Conservation (phyloP, 2,113 vertebrate species). For the Ceuthmochares aereus region DNA sequence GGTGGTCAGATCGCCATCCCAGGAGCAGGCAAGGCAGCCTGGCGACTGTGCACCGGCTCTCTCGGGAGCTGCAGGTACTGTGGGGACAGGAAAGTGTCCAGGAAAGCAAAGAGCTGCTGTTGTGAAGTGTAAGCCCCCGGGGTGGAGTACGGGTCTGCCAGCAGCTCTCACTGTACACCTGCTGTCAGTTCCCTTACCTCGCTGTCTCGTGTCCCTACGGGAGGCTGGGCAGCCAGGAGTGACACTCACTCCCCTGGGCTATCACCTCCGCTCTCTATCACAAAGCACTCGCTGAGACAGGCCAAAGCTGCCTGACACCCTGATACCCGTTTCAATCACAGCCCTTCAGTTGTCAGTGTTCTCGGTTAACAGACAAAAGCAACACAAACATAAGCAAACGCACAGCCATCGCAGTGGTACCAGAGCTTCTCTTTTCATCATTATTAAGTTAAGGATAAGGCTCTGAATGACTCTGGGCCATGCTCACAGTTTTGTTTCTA, state of each 20-base stretch:
- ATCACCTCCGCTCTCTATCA: not conserved
- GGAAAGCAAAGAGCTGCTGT: not conserved
- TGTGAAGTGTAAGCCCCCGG: not conserved
- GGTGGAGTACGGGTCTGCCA: not conserved
- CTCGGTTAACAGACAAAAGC: not conserved
- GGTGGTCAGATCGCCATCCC: rapidly evolving
- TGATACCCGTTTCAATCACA: rapidly evolving
- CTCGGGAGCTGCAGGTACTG: rapidly evolving
- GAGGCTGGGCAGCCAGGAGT: rapidly evolving
- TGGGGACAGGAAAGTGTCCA: not conserved
- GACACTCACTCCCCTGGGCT: too few relatives aligned
- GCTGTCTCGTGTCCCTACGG: rapidly evolving
- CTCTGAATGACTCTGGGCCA: not conserved
- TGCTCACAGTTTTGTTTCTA: not conserved
- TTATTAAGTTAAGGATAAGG: not conserved
- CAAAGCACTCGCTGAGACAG: not conserved
- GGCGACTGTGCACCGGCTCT: not conserved
- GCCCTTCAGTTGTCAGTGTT: not conserved
- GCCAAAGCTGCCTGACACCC: rapidly evolving
- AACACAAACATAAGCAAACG: not conserved
- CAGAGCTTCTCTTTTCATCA: not conserved
- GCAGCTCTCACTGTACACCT: not conserved
- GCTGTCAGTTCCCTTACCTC: not conserved
- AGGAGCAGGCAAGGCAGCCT: not conserved
- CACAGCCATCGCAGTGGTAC: not conserved